phyloP scores from a whole-genome alignment of 2,113 vertebrate genomes.

The Macrotus californicus region DNA sequence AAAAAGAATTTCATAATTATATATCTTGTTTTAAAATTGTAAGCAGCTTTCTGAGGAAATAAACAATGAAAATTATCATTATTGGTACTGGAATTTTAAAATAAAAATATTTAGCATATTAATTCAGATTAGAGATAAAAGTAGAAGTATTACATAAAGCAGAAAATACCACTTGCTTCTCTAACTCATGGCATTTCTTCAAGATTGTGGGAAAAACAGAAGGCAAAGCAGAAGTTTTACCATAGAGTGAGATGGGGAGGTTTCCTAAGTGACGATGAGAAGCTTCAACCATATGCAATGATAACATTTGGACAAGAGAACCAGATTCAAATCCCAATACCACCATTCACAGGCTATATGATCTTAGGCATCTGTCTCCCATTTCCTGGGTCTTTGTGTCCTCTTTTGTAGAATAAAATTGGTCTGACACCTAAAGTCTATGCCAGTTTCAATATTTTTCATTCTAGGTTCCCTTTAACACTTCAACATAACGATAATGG shows the following conservation, averaged over 20 bases:
- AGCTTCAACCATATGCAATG: not conserved
- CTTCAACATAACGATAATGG: not conserved
- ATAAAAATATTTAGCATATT: not conserved
- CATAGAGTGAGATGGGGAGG: not conserved
- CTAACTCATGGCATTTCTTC: not conserved
- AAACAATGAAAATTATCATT: not conserved
- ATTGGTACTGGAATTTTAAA: constrained; percentile 11
- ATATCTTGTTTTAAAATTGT: not conserved
- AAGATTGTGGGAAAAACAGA: not conserved
- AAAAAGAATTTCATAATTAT: not conserved
- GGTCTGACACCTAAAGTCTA: not conserved
- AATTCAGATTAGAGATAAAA: constrained; percentile 19
- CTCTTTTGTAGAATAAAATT: not conserved
- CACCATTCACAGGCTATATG: not conserved
- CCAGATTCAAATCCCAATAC: not conserved
- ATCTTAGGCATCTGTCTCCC: rapidly evolving
- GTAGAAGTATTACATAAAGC: constrained; percentile 12
- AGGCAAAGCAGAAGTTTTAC: not conserved
- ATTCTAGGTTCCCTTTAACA: not conserved
- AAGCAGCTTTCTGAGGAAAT: not conserved
- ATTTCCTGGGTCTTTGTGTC: not conserved
- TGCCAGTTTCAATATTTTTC: not conserved
- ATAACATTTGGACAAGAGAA: not conserved
- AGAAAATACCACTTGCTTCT: constrained; percentile 6
- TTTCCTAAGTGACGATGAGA: not conserved